phyloP scores from a whole-genome alignment of 2,888 invertebrate species.

The Lycocerus yunnanus region DNA sequence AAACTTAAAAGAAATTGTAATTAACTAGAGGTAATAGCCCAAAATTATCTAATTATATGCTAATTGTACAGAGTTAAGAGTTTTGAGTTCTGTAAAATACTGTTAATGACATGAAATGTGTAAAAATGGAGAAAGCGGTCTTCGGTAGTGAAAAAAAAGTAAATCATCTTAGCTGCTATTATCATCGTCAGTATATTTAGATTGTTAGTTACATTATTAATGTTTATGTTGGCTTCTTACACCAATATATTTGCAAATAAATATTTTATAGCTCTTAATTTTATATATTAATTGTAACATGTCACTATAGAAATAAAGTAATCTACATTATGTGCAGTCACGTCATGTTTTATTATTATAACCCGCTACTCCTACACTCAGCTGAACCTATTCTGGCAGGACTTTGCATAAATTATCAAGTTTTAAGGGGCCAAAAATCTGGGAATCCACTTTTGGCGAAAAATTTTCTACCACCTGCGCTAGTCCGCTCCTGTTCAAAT shows the following conservation, averaged over 20 bases:
- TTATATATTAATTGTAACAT: slow-evolving; percentile 11
- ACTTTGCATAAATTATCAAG: no score
- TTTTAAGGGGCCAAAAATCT: no score
- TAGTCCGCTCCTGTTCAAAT: background rate
- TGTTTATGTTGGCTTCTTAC: slow-evolving; percentile 12
- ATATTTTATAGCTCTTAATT: slow-evolving; percentile 7
- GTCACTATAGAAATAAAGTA: slow-evolving; percentile 7
- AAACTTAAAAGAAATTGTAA: slow-evolving; percentile 1
- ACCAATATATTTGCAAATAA: slow-evolving; percentile 2
- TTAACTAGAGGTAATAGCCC: background rate
- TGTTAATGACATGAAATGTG: slow-evolving; percentile 3
- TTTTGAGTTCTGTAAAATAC: slow-evolving; percentile 12
- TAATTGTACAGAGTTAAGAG: slow-evolving; percentile 13
- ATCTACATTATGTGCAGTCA: background rate
- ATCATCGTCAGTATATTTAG: slow-evolving; percentile 7
- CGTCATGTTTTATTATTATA: background rate
- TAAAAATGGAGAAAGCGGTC: background rate
- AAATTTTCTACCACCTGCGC: background rate
- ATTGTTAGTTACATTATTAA: background rate
- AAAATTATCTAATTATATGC: slow-evolving; percentile 4
- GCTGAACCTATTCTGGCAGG: no score
- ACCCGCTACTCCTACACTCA: background rate
- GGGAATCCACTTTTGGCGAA: no score
- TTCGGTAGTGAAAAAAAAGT: background rate
- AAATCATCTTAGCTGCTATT: background rate